Evolutionary conservation across 2,113 vertebrate genomes (phyloP).

Genomic region (Labeo catla): DNA sequence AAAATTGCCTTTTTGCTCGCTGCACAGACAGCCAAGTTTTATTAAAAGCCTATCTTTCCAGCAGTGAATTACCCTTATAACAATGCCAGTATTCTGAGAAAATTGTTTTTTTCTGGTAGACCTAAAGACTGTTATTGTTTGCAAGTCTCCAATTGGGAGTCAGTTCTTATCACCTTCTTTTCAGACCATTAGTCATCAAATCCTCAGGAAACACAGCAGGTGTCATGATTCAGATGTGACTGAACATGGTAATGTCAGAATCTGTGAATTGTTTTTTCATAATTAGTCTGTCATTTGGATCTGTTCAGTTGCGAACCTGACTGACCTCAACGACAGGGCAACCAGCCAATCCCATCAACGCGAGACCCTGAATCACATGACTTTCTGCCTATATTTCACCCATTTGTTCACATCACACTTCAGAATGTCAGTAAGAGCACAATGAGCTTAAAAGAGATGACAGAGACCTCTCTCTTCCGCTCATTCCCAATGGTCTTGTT

Average conservation of each 20-base stretch:
- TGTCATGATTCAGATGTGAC: slow-evolving; percentile 1
- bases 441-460: neutral
- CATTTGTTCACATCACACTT: neutral
- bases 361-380: neutral
- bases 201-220: neutral
- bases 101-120: neutral
- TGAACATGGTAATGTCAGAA: neutral
- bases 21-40: neutral
- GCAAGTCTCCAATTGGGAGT: neutral
- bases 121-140: neutral
- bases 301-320: neutral
- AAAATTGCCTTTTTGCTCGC: neutral
- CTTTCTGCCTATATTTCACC: neutral
- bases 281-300: neutral
- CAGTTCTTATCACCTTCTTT: neutral
- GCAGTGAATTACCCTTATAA: neutral
- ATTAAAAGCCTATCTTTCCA: neutral
- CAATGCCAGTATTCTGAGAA: neutral
- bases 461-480: neutral
- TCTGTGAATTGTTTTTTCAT: neutral
- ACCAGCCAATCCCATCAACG: neutral
- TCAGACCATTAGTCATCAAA: neutral
- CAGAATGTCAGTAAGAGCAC: neutral
- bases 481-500: slow-evolving; percentile 8
- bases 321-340: neutral